phyloP scores from a whole-genome alignment of 2,113 vertebrate genomes.

The Balaenoptera acutorostrata region DNA sequence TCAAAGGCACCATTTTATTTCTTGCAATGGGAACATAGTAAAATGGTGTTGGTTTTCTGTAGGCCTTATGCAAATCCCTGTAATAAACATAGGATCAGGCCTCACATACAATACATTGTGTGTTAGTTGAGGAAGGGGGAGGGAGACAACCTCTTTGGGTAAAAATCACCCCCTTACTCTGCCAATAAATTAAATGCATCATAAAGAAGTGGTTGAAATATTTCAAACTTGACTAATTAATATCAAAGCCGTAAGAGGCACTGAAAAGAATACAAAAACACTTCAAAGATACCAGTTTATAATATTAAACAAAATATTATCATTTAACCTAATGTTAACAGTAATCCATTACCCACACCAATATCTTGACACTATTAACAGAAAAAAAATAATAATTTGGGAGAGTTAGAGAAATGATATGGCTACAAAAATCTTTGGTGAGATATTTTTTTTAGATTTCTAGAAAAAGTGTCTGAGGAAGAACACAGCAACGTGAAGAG shows the following conservation, averaged over 20 bases:
- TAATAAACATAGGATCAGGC: slow-evolving; percentile 70
- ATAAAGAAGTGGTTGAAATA: slow-evolving; percentile 47
- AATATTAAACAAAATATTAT: not conserved
- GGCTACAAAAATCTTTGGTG: not conserved
- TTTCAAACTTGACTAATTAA: slow-evolving; percentile 56
- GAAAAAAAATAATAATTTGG: not conserved
- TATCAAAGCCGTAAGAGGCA: slow-evolving; percentile 46
- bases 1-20: slow-evolving; percentile 79
- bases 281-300: not conserved
- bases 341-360: not conserved
- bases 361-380: not conserved
- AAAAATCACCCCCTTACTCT: slow-evolving; percentile 35
- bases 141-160: slow-evolving; percentile 29
- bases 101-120: slow-evolving; percentile 60
- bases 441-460: not conserved
- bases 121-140: slow-evolving; percentile 24
- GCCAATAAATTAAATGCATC: slow-evolving; percentile 70
- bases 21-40: slow-evolving; percentile 70
- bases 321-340: not conserved
- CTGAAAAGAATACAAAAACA: not conserved
- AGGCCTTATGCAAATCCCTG: slow-evolving; percentile 75
- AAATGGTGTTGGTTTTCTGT: slow-evolving; percentile 74
- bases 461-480: not conserved
- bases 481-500: not conserved
- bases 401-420: not conserved